Evolutionary conservation across 1,140 invertebrate genomes (phyloP).

Genomic region (Diorhabda sublineata): DNA sequence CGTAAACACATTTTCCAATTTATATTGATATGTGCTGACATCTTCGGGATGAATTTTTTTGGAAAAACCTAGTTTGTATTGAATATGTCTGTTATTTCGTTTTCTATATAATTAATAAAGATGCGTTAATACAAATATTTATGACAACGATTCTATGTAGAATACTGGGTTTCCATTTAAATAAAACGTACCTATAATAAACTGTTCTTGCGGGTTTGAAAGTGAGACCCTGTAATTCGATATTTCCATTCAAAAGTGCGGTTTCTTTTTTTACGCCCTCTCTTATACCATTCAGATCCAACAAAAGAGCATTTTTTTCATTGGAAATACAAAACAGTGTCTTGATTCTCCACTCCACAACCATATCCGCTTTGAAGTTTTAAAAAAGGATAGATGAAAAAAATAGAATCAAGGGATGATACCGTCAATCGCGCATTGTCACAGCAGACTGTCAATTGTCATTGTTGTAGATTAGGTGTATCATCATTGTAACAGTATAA

Average conservation of each 20-base stretch:
- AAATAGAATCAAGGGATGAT: constrained; percentile 1
- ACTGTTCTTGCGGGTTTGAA: not conserved
- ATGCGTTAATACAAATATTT: too few species aligned
- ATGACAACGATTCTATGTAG: too few species aligned
- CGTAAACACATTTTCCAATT: too few species aligned
- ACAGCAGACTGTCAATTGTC: not conserved
- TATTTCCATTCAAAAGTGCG: not conserved
- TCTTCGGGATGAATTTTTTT: too few species aligned
- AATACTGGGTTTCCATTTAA: too few species aligned
- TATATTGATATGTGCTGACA: too few species aligned
- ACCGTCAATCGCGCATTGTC: not conserved
- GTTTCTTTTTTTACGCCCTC: not conserved
- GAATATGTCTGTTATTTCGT: too few species aligned
- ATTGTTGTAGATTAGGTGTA: constrained; percentile 2
- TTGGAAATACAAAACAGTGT: not conserved
- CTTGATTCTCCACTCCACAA: constrained; percentile 1
- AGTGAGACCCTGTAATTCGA: not conserved
- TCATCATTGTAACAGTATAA: not conserved
- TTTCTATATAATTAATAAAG: too few species aligned
- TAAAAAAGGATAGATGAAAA: not conserved
- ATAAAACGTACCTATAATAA: too few species aligned
- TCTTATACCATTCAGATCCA: not conserved
- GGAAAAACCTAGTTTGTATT: too few species aligned
- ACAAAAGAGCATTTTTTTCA: not conserved
- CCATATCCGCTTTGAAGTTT: not conserved